Conservation (phyloP, 2,888 invertebrate species). For the Clivina fossor region DNA sequence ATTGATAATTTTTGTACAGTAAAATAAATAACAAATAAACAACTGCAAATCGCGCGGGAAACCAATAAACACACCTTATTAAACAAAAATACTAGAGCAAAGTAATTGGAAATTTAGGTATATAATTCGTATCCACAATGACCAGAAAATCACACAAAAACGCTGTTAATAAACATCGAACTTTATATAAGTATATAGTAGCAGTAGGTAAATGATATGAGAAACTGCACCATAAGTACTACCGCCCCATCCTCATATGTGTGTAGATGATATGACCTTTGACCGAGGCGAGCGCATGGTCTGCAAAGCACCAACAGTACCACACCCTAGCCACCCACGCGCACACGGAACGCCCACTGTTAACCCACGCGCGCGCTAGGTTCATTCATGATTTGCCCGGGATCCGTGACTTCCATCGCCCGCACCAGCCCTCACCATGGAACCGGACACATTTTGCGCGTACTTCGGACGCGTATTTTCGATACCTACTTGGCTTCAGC, state of each 20-base stretch:
- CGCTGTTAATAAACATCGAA: too few species aligned
- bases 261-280: slow-evolving; percentile 16
- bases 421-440: not conserved
- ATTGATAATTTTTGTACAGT: too few species aligned
- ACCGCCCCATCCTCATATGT: not conserved
- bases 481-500: not conserved
- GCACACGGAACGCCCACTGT: slow-evolving; percentile 34
- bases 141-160: too few species aligned
- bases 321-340: slow-evolving; percentile 41
- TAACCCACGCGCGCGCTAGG: slow-evolving; percentile 41
- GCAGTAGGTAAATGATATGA: too few species aligned
- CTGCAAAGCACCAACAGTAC: slow-evolving; percentile 32
- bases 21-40: too few species aligned
- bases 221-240: too few species aligned
- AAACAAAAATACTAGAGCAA: too few species aligned
- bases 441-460: not conserved
- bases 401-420: slow-evolving; percentile 34
- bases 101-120: too few species aligned
- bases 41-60: too few species aligned
- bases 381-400: slow-evolving; percentile 45
- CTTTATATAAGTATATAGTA: too few species aligned
- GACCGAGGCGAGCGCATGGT: slow-evolving; percentile 22
- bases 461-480: not conserved
- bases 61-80: too few species aligned
- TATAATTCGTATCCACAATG: too few species aligned